Evolutionary conservation across 2,113 vertebrate species (phyloP).

Genomic region (pig (Sus scrofa)): T2T-Sscrofa CM000817.6:35718001-35718500

Average conservation of each 20-base stretch:
- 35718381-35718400: neutral
- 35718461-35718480: neutral
- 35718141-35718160: too few species aligned
- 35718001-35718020: too few species aligned
- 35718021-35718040: too few species aligned
- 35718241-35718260: neutral
- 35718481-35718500: neutral
- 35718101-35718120: neutral
- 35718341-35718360: neutral
- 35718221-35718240: neutral
- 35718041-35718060: too few species aligned
- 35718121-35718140: neutral
- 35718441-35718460: neutral
- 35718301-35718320: too few species aligned
- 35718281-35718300: neutral
- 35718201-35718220: neutral
- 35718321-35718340: neutral
- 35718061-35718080: too few species aligned
- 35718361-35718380: conserved; percentile 41
- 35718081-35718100: neutral
- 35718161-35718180: accelerated
- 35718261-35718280: neutral
- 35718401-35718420: neutral
- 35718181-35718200: neutral
- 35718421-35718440: conserved; percentile 14